A percentile compares a stretch with the other conserved stretches of the same genome.
Evolutionary conservation across 2,797 vertebrate genomes (phyloP).

Genomic region (Cossypha polioptera): DNA sequence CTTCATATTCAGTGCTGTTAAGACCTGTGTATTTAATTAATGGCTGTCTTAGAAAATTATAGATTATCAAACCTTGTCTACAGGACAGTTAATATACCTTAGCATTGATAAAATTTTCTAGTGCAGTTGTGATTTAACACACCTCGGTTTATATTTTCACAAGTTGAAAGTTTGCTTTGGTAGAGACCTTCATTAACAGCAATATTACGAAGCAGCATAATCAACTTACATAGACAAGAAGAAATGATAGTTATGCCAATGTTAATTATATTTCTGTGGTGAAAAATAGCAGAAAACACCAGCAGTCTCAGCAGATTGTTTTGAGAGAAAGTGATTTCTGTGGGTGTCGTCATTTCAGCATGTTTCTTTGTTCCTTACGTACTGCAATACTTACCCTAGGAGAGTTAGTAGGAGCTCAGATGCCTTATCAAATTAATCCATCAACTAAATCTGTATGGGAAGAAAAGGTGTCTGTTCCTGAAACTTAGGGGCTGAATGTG

Average conservation of each 20-base stretch:
- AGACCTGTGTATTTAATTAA: background rate
- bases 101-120: background rate
- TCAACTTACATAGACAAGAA: background rate
- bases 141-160: background rate
- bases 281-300: background rate
- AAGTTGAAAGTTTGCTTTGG: background rate
- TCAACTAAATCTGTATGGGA: background rate
- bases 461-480: background rate
- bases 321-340: background rate
- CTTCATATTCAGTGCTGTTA: background rate
- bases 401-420: background rate
- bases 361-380: background rate
- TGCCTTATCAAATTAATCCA: background rate
- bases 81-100: background rate
- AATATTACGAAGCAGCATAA: background rate
- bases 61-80: background rate
- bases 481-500: background rate
- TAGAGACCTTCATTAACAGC: background rate
- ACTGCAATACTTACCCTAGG: background rate
- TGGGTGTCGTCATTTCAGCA: background rate
- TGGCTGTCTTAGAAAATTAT: background rate
- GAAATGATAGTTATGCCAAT: background rate
- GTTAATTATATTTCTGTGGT: background rate
- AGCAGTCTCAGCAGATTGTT: background rate
- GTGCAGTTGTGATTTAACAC: background rate